A percentile compares a stretch with the other conserved stretches of the same genome.
Evolutionary conservation across 2,797 vertebrate species (phyloP).

Genomic region (Gadopsis marmoratus): DNA sequence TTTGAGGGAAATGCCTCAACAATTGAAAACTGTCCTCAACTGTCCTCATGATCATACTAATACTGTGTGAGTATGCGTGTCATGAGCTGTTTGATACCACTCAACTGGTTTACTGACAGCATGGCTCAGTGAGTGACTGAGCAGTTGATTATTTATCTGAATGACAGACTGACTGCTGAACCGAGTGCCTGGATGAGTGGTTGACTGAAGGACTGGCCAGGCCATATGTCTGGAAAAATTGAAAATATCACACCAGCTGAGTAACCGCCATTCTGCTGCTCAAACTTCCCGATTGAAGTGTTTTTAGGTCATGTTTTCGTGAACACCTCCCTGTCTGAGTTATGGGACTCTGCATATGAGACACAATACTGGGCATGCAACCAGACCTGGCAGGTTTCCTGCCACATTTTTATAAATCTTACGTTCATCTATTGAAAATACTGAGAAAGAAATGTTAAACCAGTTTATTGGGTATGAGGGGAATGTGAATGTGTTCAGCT

Average conservation of each 20-base stretch:
- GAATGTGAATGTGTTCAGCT: neutral
- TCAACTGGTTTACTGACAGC: neutral
- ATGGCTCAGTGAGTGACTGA: neutral
- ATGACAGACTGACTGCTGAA: neutral
- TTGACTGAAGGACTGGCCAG: neutral
- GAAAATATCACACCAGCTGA: neutral
- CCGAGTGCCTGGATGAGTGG: neutral
- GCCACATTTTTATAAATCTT: neutral
- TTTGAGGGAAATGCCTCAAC: no score
- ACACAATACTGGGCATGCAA: neutral
- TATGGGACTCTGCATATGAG: neutral
- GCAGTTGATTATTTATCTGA: neutral
- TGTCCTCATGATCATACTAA: neutral
- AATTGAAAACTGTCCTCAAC: no score
- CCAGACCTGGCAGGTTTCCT: neutral
- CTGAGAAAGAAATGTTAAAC: neutral
- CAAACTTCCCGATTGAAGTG: neutral
- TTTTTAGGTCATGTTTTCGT: slow-evolving; percentile 17
- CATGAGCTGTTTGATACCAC: neutral
- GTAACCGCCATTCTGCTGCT: neutral
- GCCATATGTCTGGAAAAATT: neutral
- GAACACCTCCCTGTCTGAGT: slow-evolving; percentile 3
- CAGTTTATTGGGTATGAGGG: neutral
- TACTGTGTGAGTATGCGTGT: neutral
- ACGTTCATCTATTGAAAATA: slow-evolving; percentile 2